Conservation (phyloP, 2,888 invertebrate species). For the Arge pagana region DNA sequence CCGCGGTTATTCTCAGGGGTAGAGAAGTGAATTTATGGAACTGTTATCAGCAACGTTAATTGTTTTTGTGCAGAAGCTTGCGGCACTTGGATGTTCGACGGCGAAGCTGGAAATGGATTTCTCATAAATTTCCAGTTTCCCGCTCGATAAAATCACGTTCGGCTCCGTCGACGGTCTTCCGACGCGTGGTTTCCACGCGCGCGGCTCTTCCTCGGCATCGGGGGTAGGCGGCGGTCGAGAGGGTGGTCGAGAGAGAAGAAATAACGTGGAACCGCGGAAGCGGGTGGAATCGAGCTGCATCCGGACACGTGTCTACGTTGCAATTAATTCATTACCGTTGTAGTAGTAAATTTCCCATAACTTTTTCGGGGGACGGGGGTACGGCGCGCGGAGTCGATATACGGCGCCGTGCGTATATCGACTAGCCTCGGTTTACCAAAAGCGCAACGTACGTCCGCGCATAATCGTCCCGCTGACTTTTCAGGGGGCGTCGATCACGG, state of each 20-base stretch:
- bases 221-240: background rate
- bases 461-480: constrained; percentile 32
- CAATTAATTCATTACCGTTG: constrained; percentile 55
- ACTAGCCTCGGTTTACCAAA: constrained; percentile 3
- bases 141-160: too few species aligned
- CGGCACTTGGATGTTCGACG: too few species aligned
- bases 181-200: too few species aligned
- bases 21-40: too few species aligned
- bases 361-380: background rate
- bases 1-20: too few species aligned
- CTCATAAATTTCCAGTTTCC: too few species aligned
- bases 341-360: constrained; percentile 7
- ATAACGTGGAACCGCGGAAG: constrained; percentile 38
- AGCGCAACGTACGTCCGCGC: constrained; percentile 1
- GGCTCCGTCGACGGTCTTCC: background rate
- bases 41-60: too few species aligned
- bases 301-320: constrained; percentile 49
- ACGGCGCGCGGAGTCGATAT: background rate
- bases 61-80: too few species aligned
- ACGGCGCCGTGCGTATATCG: background rate
- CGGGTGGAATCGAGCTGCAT: constrained; percentile 44
- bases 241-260: constrained; percentile 21
- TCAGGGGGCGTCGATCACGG: constrained; percentile 33
- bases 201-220: too few species aligned
- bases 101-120: too few species aligned